Base-by-base conservation (phyloP, 2,797 vertebrate species). In the Tiaroga cobitis region DNA sequence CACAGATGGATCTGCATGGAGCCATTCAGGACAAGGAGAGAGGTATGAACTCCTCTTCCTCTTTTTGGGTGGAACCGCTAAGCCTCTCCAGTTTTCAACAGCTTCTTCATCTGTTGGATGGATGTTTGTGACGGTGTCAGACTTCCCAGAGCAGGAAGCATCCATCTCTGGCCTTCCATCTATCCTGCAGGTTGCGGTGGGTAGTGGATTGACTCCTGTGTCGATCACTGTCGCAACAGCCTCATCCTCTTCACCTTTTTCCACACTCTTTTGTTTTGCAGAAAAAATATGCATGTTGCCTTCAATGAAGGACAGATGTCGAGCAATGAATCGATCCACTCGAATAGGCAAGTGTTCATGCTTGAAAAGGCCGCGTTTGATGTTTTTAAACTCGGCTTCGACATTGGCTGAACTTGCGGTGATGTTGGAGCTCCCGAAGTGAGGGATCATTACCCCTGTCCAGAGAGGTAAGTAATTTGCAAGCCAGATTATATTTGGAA, bases 61-160 rank as follows among this genome's bases (percentile, higher is more conserved):
- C 54, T 83, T 83, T 74, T 43, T 68, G 59, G 72, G 32, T 19
- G 73, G 46, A 68, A 84, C 18, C 0, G 13, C 61, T 51, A 68
- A 9, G 41, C 32, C 82, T 84, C 43, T 84, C 61, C 81, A 74
- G 69, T 82, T 83, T 83, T 83, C 72, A 34, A 83, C 54, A 46
- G 18, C 3, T 8, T 75, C 26, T 76, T 43, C 51, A 6, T 74
- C 69, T 21, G 32, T 7, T 72, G 68, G 6, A 21, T 56, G 46
- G 19, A 82, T 70, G 51, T 59, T 59, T 82, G 19, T 82, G 81
- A 29, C 51, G 8, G 13, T 5, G 8, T 74, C 43, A 51, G 81
- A 65, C 3, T 13, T 43, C 24, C 4, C 34, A 73, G 34, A 59
- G 63, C 6, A 32, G 34, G 9, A n/a, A 76, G 56, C 37, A 49